These are phyloP conservation scores for Sigmodon hispidus DNA, from an alignment of 2,113 vertebrate genomes.

Conservation along the genomic window DNA sequence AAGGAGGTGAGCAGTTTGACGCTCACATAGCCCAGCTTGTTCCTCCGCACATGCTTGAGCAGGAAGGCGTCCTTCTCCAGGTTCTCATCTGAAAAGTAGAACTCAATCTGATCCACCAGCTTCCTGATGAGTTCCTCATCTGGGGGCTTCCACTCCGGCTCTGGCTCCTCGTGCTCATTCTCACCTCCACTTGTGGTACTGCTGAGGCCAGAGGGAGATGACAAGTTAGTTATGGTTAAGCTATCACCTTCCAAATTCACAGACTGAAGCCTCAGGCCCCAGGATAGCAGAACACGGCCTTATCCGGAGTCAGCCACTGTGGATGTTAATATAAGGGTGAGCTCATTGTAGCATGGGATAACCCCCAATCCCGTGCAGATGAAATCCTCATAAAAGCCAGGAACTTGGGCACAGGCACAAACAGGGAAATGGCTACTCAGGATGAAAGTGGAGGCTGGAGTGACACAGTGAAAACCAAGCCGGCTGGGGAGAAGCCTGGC, in stretches of 20 bases:
- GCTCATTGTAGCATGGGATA: not conserved
- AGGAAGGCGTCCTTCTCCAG: conserved; percentile 98
- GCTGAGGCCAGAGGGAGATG: conserved; percentile 78
- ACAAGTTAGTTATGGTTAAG: not conserved
- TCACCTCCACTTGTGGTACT: conserved; percentile 91
- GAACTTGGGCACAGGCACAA: not conserved
- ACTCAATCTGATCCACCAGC: conserved; percentile 95
- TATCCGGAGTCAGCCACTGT: not conserved
- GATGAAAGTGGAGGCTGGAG: not conserved
- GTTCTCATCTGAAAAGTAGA: conserved; percentile 97
- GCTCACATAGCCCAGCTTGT: conserved; percentile 97
- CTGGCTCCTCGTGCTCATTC: conserved; percentile 89
- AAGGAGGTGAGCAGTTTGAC: conserved; percentile 98
- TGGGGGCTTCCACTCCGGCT: conserved; percentile 93
- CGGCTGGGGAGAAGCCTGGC: not conserved
- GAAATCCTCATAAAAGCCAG: not conserved
- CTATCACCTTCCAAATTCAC: not conserved
- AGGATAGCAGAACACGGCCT: not conserved
- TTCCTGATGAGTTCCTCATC: conserved; percentile 93
- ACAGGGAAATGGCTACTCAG: accelerated
- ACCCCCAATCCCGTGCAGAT: not conserved
- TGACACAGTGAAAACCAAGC: not conserved
- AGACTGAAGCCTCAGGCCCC: not conserved
- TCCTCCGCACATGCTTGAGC: conserved; percentile 96
- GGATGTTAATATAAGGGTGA: not conserved